Percentiles rank a stretch among this genome's conserved stretches.
Conservation (phyloP, 2,888 invertebrate genomes). For the Phyllotreta striolata region DNA sequence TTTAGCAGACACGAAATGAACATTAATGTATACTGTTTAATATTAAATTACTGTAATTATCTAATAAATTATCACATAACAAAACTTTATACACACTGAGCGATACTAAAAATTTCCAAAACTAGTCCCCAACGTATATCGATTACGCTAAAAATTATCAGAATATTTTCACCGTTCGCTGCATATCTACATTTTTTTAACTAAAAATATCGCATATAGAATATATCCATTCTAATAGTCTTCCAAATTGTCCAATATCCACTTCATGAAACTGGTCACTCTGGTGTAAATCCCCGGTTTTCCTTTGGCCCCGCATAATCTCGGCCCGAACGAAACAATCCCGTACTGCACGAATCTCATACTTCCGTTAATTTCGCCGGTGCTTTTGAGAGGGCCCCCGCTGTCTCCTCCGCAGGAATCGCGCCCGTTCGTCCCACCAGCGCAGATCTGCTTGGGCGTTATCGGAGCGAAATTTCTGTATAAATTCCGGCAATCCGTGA, state of each 20-base stretch:
- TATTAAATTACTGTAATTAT: too few relatives aligned
- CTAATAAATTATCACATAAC: too few relatives aligned
- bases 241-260: constrained; percentile 66
- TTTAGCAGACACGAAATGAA: too few relatives aligned
- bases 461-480: constrained; percentile 51
- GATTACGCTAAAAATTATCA: too few relatives aligned
- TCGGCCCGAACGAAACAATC: constrained; percentile 62
- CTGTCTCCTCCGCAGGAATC: constrained; percentile 75
- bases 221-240: constrained; percentile 10
- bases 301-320: constrained; percentile 59
- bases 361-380: constrained; percentile 55
- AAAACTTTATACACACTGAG: too few relatives aligned
- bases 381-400: constrained; percentile 69
- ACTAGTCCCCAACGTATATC: too few relatives aligned
- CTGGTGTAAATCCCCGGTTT: constrained; percentile 74
- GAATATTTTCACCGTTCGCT: constrained; percentile 1
- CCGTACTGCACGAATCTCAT: constrained; percentile 65
- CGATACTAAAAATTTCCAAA: too few relatives aligned
- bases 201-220: too few relatives aligned
- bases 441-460: constrained; percentile 65
- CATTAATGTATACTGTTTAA: too few relatives aligned
- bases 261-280: constrained; percentile 67
- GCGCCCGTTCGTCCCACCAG: constrained; percentile 67
- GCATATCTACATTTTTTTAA: not conserved
- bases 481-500: constrained; percentile 51